Percentiles rank a stretch among this genome's conserved stretches.
These are phyloP conservation scores for Percina caprodes DNA, from an alignment of 2,113 vertebrate genomes.

Conservation along the genomic window DNA sequence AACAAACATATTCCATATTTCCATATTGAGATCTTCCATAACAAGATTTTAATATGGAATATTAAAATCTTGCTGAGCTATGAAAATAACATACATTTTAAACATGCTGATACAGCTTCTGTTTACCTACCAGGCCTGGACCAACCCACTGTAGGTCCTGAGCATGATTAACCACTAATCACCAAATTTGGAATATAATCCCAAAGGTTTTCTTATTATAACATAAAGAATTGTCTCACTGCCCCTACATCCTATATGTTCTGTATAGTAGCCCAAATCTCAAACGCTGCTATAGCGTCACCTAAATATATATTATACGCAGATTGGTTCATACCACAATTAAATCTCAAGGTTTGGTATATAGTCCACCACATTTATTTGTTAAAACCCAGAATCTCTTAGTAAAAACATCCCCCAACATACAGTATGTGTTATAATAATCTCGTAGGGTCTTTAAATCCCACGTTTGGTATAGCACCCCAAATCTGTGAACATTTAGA, in stretches of 20 bases:
- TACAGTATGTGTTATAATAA: background rate
- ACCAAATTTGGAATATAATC: background rate
- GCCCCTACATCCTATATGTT: background rate
- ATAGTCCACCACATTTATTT: background rate
- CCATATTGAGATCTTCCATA: too few relatives aligned
- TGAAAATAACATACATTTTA: slow-evolving; percentile 18
- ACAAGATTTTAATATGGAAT: too few relatives aligned
- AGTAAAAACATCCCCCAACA: too few relatives aligned
- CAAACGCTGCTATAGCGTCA: background rate
- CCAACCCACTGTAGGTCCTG: background rate
- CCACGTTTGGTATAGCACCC: background rate
- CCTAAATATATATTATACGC: background rate
- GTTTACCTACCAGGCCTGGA: background rate
- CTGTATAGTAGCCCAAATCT: background rate
- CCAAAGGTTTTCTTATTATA: background rate
- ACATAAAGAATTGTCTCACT: background rate
- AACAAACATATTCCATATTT: slow-evolving; percentile 53
- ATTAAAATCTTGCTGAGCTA: background rate
- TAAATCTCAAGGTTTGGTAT: background rate
- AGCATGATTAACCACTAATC: background rate
- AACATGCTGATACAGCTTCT: slow-evolving; percentile 34
- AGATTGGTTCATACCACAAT: background rate
- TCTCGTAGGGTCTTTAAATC: background rate
- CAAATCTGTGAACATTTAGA: background rate
- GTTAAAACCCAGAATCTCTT: background rate